Conservation (phyloP, 2,113 vertebrate genomes). For the Menura novaehollandiae region DNA sequence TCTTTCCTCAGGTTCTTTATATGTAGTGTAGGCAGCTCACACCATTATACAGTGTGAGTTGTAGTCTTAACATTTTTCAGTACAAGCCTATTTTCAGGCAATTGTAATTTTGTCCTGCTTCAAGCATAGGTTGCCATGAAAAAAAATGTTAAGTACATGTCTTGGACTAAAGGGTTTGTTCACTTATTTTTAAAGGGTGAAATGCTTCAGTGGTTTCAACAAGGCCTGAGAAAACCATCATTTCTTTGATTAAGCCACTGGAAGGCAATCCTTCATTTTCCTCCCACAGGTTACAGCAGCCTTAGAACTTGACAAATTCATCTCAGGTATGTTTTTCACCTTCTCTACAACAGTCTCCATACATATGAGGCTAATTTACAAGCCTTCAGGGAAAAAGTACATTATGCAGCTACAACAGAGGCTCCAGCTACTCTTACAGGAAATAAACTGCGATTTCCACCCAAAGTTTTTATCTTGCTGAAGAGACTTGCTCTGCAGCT, state of each 20-base stretch:
- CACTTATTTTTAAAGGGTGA: not conserved
- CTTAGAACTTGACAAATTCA: not conserved
- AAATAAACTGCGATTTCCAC: not conserved
- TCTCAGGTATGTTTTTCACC: not conserved
- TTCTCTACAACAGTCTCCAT: not conserved
- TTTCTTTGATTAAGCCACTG: not conserved
- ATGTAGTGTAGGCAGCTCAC: not conserved
- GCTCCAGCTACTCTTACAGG: not conserved
- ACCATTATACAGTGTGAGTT: not conserved
- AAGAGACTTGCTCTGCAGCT: not conserved
- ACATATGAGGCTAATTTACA: not conserved
- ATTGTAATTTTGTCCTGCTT: not conserved
- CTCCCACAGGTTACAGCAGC: not conserved
- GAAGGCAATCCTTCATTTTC: not conserved
- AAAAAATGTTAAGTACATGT: fast-evolving
- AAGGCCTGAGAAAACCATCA: not conserved
- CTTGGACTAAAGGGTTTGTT: not conserved
- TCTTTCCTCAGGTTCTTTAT: not conserved
- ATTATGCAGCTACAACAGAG: not conserved
- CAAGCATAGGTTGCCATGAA: not conserved
- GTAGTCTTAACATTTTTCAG: not conserved
- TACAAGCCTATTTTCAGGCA: not conserved
- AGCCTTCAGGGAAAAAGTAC: not conserved
- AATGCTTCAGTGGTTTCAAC: not conserved
- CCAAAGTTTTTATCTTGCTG: not conserved